Conservation (phyloP, 2,797 vertebrate species). For the Myripristis jacobus region DNA sequence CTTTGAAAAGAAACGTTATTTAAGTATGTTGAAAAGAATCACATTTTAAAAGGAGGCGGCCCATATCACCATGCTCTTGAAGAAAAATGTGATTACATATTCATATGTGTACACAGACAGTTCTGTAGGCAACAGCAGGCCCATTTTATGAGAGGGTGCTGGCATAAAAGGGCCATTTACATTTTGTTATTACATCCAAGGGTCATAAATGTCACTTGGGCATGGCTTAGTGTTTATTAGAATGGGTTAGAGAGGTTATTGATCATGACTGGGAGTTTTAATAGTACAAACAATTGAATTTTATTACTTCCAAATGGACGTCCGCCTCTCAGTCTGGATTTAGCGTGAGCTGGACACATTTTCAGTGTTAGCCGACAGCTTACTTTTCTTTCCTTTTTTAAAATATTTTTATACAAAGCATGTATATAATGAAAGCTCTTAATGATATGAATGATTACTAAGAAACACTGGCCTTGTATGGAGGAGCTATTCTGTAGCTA, state of each 20-base stretch:
- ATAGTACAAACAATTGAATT: conserved; percentile 28
- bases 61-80: conserved; percentile 40
- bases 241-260: conserved; percentile 29
- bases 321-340: conserved; percentile 28
- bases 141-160: conserved; percentile 37
- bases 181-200: conserved; percentile 45
- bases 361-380: conserved; percentile 37
- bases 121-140: conserved; percentile 51
- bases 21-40: conserved; percentile 54
- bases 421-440: too few relatives aligned
- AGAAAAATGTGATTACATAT: conserved; percentile 56
- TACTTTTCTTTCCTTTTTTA: conserved; percentile 21
- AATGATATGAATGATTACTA: too few relatives aligned
- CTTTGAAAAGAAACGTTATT: conserved; percentile 67
- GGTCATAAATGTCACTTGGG: conserved; percentile 37
- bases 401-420: conserved; percentile 3
- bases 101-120: conserved; percentile 40
- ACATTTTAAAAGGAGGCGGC: conserved; percentile 32
- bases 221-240: conserved; percentile 23
- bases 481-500: too few relatives aligned
- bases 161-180: conserved; percentile 51
- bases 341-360: conserved; percentile 11
- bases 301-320: conserved; percentile 25
- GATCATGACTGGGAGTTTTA: conserved; percentile 17
- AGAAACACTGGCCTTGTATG: too few relatives aligned